A percentile compares a stretch with the other conserved stretches of the same genome.
Evolutionary conservation across 2,797 vertebrate genomes (phyloP).

Genomic region (Apogon hyalosoma): DNA sequence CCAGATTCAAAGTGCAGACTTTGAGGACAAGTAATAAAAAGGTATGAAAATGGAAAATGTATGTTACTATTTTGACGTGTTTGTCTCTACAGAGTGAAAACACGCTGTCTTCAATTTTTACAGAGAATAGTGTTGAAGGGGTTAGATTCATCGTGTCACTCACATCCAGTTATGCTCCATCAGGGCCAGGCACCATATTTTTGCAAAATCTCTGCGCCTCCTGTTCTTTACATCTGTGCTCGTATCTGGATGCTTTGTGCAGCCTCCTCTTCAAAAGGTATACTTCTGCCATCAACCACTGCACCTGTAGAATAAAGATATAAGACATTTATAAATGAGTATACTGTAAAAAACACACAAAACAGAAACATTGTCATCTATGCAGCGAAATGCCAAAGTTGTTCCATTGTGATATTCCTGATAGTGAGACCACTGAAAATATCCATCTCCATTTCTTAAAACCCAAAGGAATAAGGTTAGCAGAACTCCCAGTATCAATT

Average conservation of each 20-base stretch:
- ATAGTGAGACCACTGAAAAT: slow-evolving; percentile 3
- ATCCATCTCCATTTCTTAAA: slow-evolving; percentile 16
- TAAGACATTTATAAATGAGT: slow-evolving; percentile 1
- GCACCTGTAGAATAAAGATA: slow-evolving; percentile 52
- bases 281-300: slow-evolving; percentile 33
- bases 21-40: too few relatives aligned
- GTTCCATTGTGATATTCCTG: background rate
- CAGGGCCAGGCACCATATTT: slow-evolving; percentile 21
- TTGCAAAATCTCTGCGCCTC: slow-evolving; percentile 40
- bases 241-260: slow-evolving; percentile 32
- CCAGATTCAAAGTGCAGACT: too few relatives aligned
- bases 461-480: slow-evolving; percentile 39
- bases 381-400: background rate
- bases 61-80: too few relatives aligned
- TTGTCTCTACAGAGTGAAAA: too few relatives aligned
- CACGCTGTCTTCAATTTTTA: too few relatives aligned
- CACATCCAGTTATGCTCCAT: slow-evolving; percentile 30
- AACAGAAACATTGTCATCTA: slow-evolving; percentile 2
- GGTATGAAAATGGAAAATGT: too few relatives aligned
- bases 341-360: slow-evolving; percentile 16
- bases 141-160: slow-evolving; percentile 31
- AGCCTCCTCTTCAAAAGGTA: slow-evolving; percentile 13
- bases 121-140: too few relatives aligned
- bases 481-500: slow-evolving; percentile 26
- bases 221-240: slow-evolving; percentile 33